Evolutionary conservation across 2,797 vertebrate species (phyloP).

Genomic region (Microctenopoma lineatum): DNA sequence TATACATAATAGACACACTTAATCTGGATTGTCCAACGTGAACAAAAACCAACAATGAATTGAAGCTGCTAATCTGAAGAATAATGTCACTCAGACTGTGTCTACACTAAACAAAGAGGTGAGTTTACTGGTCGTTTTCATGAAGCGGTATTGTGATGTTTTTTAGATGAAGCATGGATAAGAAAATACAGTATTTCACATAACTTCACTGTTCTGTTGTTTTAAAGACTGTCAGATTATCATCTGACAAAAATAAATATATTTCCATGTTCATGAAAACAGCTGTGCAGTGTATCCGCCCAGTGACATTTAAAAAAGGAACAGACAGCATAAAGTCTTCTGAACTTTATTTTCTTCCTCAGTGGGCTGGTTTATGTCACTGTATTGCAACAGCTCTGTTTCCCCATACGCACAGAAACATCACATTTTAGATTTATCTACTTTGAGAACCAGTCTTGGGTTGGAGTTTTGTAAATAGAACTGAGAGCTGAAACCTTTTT

Average conservation of each 20-base stretch:
- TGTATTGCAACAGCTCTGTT: neutral
- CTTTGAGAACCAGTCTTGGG: neutral
- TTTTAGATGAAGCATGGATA: neutral
- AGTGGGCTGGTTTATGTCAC: neutral
- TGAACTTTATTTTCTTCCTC: neutral
- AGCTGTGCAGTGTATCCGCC: neutral
- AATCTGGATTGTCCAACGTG: neutral
- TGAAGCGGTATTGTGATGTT: neutral
- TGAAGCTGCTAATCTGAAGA: no score
- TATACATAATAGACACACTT: neutral
- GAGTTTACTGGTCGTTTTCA: neutral
- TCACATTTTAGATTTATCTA: neutral
- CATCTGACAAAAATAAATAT: neutral
- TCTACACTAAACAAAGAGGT: neutral
- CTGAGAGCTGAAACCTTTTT: neutral
- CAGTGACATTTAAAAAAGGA: neutral
- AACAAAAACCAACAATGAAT: neutral
- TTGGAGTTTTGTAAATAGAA: neutral
- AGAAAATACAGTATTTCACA: neutral
- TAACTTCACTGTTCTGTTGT: neutral
- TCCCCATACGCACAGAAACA: neutral
- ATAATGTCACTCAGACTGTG: neutral
- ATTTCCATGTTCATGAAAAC: neutral
- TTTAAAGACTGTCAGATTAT: neutral
- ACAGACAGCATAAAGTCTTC: neutral